These are phyloP conservation scores for Sceloporus undulatus DNA, from an alignment of 2,113 vertebrate species.

Conservation along the genomic window DNA sequence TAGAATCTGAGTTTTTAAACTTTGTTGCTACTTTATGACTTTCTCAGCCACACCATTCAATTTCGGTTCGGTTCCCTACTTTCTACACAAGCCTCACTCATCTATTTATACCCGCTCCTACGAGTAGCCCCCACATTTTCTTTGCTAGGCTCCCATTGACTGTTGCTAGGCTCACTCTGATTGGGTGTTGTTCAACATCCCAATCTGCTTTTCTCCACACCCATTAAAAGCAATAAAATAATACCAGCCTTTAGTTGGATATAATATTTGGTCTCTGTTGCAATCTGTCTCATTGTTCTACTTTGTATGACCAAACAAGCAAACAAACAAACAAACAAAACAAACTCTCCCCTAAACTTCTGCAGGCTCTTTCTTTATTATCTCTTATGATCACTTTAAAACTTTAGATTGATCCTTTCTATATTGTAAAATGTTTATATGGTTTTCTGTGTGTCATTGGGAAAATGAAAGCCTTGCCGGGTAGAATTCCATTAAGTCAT, in stretches of 20 bases:
- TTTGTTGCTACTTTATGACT: too few relatives aligned
- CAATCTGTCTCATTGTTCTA: slow-evolving; percentile 11
- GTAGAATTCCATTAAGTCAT: slow-evolving; percentile 32
- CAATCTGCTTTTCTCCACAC: too few relatives aligned
- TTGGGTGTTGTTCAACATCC: too few relatives aligned
- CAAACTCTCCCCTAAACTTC: not conserved
- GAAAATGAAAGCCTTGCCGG: slow-evolving; percentile 7
- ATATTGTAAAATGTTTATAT: slow-evolving; percentile 34
- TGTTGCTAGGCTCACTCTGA: too few relatives aligned
- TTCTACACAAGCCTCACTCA: too few relatives aligned
- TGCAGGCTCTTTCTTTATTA: not conserved
- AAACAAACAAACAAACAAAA: not conserved
- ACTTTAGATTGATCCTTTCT: not conserved
- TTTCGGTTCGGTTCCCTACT: too few relatives aligned
- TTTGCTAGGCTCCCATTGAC: too few relatives aligned
- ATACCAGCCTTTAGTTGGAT: not conserved
- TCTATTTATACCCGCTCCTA: too few relatives aligned
- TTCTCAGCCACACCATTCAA: too few relatives aligned
- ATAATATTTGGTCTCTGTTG: not conserved
- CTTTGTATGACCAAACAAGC: not conserved
- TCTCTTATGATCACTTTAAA: slow-evolving; percentile 23
- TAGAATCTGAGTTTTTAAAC: too few relatives aligned
- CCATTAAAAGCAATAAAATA: not conserved
- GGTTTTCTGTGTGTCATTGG: not conserved
- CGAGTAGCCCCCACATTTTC: too few relatives aligned